These are phyloP conservation scores for Clarias batrachus DNA, from an alignment of 2,113 vertebrate genomes.

Conservation along the genomic window DNA sequence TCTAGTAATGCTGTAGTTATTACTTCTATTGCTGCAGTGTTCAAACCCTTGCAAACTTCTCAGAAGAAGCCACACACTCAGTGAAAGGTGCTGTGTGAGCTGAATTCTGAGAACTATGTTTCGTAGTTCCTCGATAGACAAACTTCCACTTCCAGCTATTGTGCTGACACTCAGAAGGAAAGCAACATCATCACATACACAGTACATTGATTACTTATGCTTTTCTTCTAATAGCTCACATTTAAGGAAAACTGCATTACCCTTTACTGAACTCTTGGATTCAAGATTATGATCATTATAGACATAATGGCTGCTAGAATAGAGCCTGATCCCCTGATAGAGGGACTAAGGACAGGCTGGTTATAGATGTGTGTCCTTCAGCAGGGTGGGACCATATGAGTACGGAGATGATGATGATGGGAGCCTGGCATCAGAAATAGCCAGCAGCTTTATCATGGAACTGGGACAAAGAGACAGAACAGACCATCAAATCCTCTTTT, in stretches of 20 bases:
- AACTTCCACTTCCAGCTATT: slow-evolving; percentile 24
- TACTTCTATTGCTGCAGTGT: background rate
- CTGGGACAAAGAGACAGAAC: slow-evolving; percentile 37
- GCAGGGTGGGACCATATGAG: slow-evolving; percentile 3
- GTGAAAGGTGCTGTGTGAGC: background rate
- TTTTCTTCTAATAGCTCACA: background rate
- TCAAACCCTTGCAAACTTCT: background rate
- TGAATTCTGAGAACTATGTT: background rate
- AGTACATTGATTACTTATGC: background rate
- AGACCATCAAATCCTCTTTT: slow-evolving; percentile 39
- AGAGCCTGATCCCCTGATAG: background rate
- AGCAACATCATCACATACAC: background rate
- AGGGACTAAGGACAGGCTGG: slow-evolving; percentile 17
- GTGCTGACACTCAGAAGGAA: background rate
- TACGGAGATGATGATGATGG: slow-evolving; percentile 17
- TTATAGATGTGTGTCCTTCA: slow-evolving; percentile 19
- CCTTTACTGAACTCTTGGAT: background rate
- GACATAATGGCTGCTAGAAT: background rate
- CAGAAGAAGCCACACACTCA: background rate
- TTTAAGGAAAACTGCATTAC: background rate
- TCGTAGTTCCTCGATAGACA: background rate
- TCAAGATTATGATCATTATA: background rate
- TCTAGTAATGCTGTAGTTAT: background rate
- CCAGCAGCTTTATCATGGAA: slow-evolving; percentile 51
- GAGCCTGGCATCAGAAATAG: slow-evolving; percentile 42